Base-by-base conservation (phyloP, 1,140 invertebrate genomes). In the Luehdorfia chinensis region DNA sequence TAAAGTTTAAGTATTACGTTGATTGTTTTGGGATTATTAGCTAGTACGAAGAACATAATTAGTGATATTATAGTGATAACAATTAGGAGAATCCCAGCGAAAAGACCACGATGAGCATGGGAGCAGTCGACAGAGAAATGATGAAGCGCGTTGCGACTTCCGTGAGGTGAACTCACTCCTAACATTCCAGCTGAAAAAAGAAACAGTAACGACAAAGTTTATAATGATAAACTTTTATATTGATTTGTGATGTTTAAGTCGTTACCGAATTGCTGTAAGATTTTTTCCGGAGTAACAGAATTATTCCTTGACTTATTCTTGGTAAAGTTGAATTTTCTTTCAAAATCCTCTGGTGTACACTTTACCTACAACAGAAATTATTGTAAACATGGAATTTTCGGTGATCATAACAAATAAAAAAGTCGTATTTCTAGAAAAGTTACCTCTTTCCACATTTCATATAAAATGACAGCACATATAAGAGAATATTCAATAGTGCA, bases 101-200 rank as follows among this genome's bases (percentile, higher is more conserved):
- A 97, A 1, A 97, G 89, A 0, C 94, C 94, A 52, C 94, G 90
- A 74, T 96, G 95, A 1, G 96, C 94, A 62, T 94, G 94, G 1
- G 95, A 94, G 77, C 96, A 97, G 75, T 97, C 95, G 18, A 96
- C 94, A 8, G 94, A 94, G 67, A 96, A 94, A 59, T 96, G 94
- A 73, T 96, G 93, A 4, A 81, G 48, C 0, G 76, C 70, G 11
- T 58, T 59, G 0, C 70, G 65, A 48, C 80, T 75, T 51, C 77
- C 72, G 44, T 84, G 63, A 5, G 74, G 66, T 0, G 86, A 81
- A 16, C 70, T 74, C 2, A 81, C 84, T 8, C 74, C 79, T 1
- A 86, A 55, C 78, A 86, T 83, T 1, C 78, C 76, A 14, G 83
- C 83, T 86, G 55, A 30, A 76, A 72, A 21, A 8, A 36, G 23